These are phyloP conservation scores for Cyclophora punctaria DNA, from an alignment of 2,888 invertebrate species.

Conservation along the genomic window DNA sequence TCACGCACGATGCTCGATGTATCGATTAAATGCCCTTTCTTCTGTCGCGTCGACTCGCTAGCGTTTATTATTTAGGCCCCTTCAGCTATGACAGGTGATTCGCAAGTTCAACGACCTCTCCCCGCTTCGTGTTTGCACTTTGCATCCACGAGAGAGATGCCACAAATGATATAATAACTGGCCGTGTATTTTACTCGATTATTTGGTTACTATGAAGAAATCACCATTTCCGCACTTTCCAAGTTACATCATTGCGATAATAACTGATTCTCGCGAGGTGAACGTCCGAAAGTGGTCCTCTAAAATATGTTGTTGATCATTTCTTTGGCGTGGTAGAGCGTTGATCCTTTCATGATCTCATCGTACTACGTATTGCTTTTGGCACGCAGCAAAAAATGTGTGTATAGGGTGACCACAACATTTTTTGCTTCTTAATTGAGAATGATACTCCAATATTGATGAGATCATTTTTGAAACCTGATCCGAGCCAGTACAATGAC, in stretches of 20 bases:
- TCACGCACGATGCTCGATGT: constrained; percentile 25
- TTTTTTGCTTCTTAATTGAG: constrained; percentile 18
- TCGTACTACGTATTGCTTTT: constrained; percentile 37
- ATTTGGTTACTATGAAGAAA: constrained; percentile 45
- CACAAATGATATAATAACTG: constrained; percentile 60
- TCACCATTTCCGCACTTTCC: constrained; percentile 69
- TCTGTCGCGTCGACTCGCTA: constrained; percentile 51
- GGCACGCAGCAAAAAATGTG: constrained; percentile 21
- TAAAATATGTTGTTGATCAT: constrained; percentile 50
- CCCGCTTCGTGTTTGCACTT: constrained; percentile 40
- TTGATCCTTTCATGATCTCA: constrained; percentile 73
- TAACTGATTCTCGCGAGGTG: constrained; percentile 50
- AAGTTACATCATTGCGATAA: constrained; percentile 62
- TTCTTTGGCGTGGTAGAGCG: constrained; percentile 56
- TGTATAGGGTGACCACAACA: constrained; percentile 14
- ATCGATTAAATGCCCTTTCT: constrained; percentile 42
- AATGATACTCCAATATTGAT: constrained; percentile 6
- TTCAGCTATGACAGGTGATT: constrained; percentile 62
- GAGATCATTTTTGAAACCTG: constrained; percentile 9
- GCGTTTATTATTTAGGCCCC: constrained; percentile 42
- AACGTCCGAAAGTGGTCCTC: constrained; percentile 48
- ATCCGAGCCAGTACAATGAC: not conserved
- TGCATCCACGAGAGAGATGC: constrained; percentile 52
- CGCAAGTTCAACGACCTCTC: constrained; percentile 68
- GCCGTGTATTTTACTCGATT: constrained; percentile 33